phyloP scores from a whole-genome alignment of 1,140 invertebrate species.

The Brachionus rubens region DNA sequence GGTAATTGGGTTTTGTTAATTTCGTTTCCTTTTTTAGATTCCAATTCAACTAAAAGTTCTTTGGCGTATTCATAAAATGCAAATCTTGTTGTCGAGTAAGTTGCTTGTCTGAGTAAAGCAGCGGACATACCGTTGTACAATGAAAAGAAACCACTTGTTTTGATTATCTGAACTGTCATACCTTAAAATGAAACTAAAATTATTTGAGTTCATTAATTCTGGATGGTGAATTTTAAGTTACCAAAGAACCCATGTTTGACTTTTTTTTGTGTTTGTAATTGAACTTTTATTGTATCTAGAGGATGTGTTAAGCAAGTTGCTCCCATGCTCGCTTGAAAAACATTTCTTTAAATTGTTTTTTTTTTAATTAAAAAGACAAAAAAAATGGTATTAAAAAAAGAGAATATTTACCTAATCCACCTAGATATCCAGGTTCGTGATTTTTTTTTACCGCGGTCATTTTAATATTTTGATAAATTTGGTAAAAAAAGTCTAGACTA shows the following conservation, averaged over 20 bases:
- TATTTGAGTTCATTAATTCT: no score
- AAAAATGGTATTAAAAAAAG: neutral
- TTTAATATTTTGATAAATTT: neutral
- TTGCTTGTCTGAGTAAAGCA: slow-evolving; percentile 82
- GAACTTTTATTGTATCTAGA: slow-evolving; percentile 92
- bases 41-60: slow-evolving; percentile 48
- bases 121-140: slow-evolving; percentile 96
- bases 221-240: no score
- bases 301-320: slow-evolving; percentile 96
- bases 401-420: slow-evolving; percentile 42
- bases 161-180: neutral
- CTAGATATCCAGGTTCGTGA: slow-evolving; percentile 30
- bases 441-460: neutral
- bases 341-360: slow-evolving; percentile 22
- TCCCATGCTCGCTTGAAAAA: slow-evolving; percentile 64
- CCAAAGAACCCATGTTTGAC: slow-evolving; percentile 63
- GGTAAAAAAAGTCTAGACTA: neutral
- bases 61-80: slow-evolving; percentile 80
- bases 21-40: slow-evolving; percentile 43
- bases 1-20: slow-evolving; percentile 57
- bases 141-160: slow-evolving; percentile 70
- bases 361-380: neutral
- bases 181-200: neutral
- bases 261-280: slow-evolving; percentile 88
- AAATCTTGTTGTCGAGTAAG: slow-evolving; percentile 95